These are phyloP conservation scores for Centruroides sculpturatus DNA, from an alignment of 1,140 invertebrate species.

Conservation along the genomic window DNA sequence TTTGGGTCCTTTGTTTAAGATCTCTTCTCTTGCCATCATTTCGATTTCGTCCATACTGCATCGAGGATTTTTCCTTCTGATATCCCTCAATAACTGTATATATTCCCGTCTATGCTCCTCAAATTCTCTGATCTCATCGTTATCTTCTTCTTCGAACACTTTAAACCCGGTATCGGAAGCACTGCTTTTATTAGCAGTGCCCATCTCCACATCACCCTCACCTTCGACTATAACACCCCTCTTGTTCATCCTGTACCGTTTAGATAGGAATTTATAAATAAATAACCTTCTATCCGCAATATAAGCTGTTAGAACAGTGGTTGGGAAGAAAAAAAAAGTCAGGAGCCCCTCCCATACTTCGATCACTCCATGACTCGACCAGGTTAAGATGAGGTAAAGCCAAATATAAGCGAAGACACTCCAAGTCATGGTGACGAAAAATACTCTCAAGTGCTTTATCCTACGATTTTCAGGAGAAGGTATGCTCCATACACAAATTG, in stretches of 20 bases:
- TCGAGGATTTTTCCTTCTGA: conserved; percentile 74
- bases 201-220: conserved; percentile 50
- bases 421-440: conserved; percentile 94
- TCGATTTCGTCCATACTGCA: conserved; percentile 74
- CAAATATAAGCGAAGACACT: conserved; percentile 99
- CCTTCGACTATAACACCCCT: conserved; percentile 75
- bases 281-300: conserved; percentile 78
- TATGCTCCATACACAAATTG: conserved; percentile 85
- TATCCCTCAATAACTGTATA: conserved; percentile 71
- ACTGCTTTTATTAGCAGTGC: conserved; percentile 28
- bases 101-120: conserved; percentile 90
- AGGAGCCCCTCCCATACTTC: conserved; percentile 92
- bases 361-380: conserved; percentile 66
- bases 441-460: conserved; percentile 94
- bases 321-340: conserved; percentile 92
- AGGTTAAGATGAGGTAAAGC: conserved; percentile 89
- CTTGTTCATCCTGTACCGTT: conserved; percentile 82
- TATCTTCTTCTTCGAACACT: conserved; percentile 42
- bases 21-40: conserved; percentile 86
- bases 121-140: conserved; percentile 63
- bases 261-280: conserved; percentile 83
- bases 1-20: conserved; percentile 83
- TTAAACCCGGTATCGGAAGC: conserved; percentile 18
- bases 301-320: conserved; percentile 92
- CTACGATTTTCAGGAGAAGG: conserved; percentile 51